Percentiles rank a stretch among this genome's conserved stretches.
phyloP scores from a whole-genome alignment of 1,140 invertebrate genomes.

The Saccostrea glomerata region DNA sequence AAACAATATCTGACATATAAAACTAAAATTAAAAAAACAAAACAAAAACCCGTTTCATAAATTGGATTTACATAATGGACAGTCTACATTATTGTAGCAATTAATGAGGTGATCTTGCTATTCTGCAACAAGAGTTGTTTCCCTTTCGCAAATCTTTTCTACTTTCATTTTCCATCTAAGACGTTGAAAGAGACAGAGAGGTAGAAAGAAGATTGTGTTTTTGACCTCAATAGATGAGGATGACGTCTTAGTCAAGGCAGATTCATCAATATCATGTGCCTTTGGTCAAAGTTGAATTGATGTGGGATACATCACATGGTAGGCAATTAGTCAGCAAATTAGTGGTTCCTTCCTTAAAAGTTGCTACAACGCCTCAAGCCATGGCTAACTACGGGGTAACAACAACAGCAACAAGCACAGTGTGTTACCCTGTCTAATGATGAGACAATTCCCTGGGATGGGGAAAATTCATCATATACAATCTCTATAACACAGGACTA shows the following conservation, averaged over 20 bases:
- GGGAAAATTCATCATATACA: neutral
- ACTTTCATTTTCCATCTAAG: neutral
- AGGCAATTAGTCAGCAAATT: neutral
- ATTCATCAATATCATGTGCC: no score
- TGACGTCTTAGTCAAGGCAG: neutral
- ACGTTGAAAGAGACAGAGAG: slow-evolving; percentile 6
- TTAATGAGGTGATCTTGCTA: neutral
- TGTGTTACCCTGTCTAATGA: neutral
- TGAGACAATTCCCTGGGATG: neutral
- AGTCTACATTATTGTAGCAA: neutral
- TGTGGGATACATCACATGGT: neutral
- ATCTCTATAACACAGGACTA: slow-evolving; percentile 1
- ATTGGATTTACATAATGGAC: slow-evolving; percentile 17
- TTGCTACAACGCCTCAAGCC: neutral
- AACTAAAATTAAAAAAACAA: neutral
- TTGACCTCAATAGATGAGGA: neutral
- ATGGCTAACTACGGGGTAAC: neutral
- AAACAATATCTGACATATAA: neutral
- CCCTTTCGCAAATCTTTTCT: neutral
- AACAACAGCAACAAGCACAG: neutral
- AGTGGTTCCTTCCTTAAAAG: neutral
- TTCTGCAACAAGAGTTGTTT: neutral
- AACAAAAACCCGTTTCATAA: slow-evolving; percentile 15
- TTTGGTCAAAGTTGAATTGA: neutral
- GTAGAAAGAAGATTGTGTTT: neutral